Evolutionary conservation across 2,113 vertebrate species (phyloP), one percentile per base, ranked within the genome.

Genomic region (Salvelinus namaycush): DNA sequence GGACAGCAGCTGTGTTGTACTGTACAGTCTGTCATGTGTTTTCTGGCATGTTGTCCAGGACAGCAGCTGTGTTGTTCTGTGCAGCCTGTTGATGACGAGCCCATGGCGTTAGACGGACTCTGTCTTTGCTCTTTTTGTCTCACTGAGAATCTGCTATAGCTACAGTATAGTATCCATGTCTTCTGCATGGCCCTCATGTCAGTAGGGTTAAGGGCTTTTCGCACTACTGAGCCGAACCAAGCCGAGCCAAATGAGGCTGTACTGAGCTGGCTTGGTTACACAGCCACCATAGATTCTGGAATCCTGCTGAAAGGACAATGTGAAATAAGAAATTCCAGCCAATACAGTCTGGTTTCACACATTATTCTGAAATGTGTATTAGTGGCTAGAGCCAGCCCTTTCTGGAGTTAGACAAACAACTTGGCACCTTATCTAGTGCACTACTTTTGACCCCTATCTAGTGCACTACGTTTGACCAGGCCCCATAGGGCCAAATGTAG

Each of bases 131-230:
- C n/a, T 57, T 5, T 57, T 57, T 5, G 54, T 44, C 51, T 18
- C 51, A 54, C n/a, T 62, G 20, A 64, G n/a, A 66, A 66, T 11
- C 60, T 26, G 60, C 8, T 1, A 2, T 24, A 11, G 60, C 16
- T 18, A 18, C 51, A 5, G 5, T 1, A 18, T 54, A 29, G 64
- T 66, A 66, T 66, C 3, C 24, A 66, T 27, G n/a, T 66, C 24
- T 66, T 20, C n/a, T 8, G n/a, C 59, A 62, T 62, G 7, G n/a
- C n/a, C n/a, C 59, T 62, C n/a, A 62, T 62, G 59, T 62, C 59
- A 62, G n/a, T 62, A 22, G 59, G 60, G 60, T 64, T 64, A 64
- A 64, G 60, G 8, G 60, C 24, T 64, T 64, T 64, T 54, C 51
- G 1, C 51, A 54, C 51, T 13, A 18, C 51, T 54, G 51, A 54